Base-by-base conservation (phyloP, 2,113 vertebrate species). In the Eulemur rufifrons region DNA sequence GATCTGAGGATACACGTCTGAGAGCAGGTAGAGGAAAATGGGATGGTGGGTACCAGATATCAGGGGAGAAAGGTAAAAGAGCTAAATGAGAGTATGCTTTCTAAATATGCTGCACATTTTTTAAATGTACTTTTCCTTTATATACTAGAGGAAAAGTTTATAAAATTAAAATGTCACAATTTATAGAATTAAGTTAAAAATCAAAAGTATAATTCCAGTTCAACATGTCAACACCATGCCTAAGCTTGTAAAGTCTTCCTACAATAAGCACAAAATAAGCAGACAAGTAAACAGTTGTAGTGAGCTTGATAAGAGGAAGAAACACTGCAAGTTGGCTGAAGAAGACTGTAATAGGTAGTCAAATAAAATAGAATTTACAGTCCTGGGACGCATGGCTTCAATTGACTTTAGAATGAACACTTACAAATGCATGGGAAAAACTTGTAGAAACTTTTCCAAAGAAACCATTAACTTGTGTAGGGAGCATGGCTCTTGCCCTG, bases 341-440 rank as follows among this genome's bases (percentile, higher is more conserved):
- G 42, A 29, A 78, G 61, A 91, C 8, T 91, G 50, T 42, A 13
- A 61, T 63, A 71, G 92, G 18, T 12, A 74, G 81, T 95, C 59
- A 50, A 39, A 96, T 64, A 45, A 87, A 97, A 89, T 32, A 15
- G 4, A 15, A 89, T 86, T 80, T n/a, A 94, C 32, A 89, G 54
- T 81, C 94, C 18, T 91, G 42, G 52, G 37, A 94, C 13, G n/a
- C 8, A 90, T 1, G 73, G 64, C 14, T 42, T 74, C 23, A 29
- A 90, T 66, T 86, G 17, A n/a, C 77, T 97, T 93, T 37, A 89
- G 25, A 93, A 87, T 50, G 39, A 90, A 71, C 15, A n/a, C 37
- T 96, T 95, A 86, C 34, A 81, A 37, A 15, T 85, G 78, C 20
- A 94, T 11, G 3, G 13, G 10, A 39, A 21, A 83, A 42, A 92